Base-by-base conservation (phyloP, 53 echinoderm and acorn worm genomes). In the Paelopatides confundens region DNA sequence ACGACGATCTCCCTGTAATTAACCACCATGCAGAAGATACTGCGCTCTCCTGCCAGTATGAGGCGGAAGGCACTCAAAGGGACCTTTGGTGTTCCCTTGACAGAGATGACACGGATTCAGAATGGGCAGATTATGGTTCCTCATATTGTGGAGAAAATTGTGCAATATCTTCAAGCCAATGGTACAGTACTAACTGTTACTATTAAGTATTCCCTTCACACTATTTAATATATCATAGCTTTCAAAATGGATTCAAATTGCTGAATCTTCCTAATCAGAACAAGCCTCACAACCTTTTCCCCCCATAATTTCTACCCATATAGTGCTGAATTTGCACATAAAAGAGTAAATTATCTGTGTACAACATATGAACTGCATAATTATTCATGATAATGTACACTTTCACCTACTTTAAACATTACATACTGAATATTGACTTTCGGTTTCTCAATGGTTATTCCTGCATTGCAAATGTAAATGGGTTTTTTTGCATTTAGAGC, bases 21-120 rank as follows among this genome's bases (percentile, higher is more conserved):
- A 12, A 33, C 31, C 93, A 91, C 66, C 52, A 97, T 97, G 98
- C 95, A 95, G 91, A 97, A 95, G 92, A 97, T 97, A 66, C 94
- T 97, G 33, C 93, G 98, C 23, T 97, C 98, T 3, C 98, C 98
- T 21, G 93, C 88, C 31, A 92, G 88, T 58, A 93, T 93, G 66
- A 88, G 95, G 78, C 92, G 93, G 69, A 95, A 95, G 63, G 43
- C 89, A 65, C 48, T 70, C 36, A 88, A 85, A 32, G 95, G 89
- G 81, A 89, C 86, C 30, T 97, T 97, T 71, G 98, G 95, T 17
- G 87, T 95, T 46, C 95, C 98, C 21, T 65, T 97, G 63, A 88
- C 88, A 28, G 94, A 97, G 66, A 88, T 95, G 48, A 81, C 86
- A 34, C 93, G 91, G 26, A 84, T 76, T 66, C 83, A 71, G 53